Conservation (phyloP, 2,797 vertebrate genomes). For the Furcifer pardalis region DNA sequence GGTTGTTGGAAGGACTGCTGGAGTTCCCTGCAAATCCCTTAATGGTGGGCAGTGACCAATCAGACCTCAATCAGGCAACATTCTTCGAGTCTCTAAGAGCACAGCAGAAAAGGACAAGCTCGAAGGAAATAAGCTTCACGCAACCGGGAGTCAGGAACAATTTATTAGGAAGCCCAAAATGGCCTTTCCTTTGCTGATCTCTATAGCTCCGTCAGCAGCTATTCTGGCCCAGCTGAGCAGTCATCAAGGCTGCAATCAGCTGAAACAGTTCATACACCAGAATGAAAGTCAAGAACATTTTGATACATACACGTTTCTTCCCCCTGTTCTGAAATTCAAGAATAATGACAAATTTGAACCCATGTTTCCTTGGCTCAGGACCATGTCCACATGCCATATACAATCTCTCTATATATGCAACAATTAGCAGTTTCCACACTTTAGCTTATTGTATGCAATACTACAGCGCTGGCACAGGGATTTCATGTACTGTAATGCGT, state of each 20-base stretch:
- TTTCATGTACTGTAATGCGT: too few species aligned
- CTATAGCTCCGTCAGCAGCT: slow-evolving; percentile 41
- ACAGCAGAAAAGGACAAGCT: background rate
- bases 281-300: slow-evolving; percentile 15
- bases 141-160: slow-evolving; percentile 14
- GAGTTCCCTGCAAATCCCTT: background rate
- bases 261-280: slow-evolving; percentile 11
- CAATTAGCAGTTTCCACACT: too few species aligned
- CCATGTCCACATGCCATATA: too few species aligned
- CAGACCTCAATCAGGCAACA: background rate
- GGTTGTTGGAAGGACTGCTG: accelerated
- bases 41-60: background rate
- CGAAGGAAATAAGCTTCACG: background rate
- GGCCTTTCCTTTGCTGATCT: slow-evolving; percentile 42
- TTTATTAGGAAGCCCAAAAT: slow-evolving; percentile 51
- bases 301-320: background rate
- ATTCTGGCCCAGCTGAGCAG: slow-evolving; percentile 52
- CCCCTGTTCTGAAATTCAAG: too few species aligned
- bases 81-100: slow-evolving; percentile 16
- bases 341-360: too few species aligned
- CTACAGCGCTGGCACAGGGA: too few species aligned
- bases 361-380: too few species aligned
- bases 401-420: too few species aligned
- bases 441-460: too few species aligned
- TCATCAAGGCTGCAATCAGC: slow-evolving; percentile 47